phyloP scores from a whole-genome alignment of 2,113 vertebrate species.

The Petaurus breviceps region DNA sequence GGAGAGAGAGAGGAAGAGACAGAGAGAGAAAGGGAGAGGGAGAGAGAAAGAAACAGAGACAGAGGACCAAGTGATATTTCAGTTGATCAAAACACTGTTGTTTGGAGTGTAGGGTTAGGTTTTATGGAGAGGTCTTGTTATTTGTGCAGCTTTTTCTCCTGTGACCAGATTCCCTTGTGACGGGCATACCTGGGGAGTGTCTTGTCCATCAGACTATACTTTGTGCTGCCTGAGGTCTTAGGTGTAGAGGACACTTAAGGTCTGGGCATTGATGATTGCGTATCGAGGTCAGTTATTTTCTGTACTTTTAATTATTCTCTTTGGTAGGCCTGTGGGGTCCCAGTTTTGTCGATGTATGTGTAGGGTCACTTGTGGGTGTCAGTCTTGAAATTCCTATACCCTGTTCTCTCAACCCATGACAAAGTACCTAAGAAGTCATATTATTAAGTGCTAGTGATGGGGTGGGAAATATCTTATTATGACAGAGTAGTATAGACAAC shows the following conservation, averaged over 20 bases:
- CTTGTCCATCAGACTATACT: background rate
- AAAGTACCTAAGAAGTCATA: too few species aligned
- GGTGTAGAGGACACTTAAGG: background rate
- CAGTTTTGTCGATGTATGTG: fast-evolving
- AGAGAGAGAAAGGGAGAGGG: too few species aligned
- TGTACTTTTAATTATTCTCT: background rate
- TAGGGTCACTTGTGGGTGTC: background rate
- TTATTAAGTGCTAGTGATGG: background rate
- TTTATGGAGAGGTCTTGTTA: background rate
- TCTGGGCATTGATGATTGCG: background rate
- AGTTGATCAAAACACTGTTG: background rate
- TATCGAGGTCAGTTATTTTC: background rate
- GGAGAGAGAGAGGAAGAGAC: too few species aligned
- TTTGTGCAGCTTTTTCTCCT: background rate
- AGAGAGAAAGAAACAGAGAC: too few species aligned
- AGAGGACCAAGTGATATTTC: too few species aligned
- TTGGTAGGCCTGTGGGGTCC: background rate
- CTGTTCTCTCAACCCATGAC: too few species aligned
- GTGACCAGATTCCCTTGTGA: background rate
- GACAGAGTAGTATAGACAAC: too few species aligned
- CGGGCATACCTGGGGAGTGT: background rate
- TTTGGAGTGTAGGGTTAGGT: background rate
- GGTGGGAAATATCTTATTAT: background rate
- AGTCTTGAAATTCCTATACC: background rate
- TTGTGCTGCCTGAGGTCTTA: background rate